Base-by-base conservation (phyloP, 2,888 invertebrate species). In the Ecliptopera silaceata region DNA sequence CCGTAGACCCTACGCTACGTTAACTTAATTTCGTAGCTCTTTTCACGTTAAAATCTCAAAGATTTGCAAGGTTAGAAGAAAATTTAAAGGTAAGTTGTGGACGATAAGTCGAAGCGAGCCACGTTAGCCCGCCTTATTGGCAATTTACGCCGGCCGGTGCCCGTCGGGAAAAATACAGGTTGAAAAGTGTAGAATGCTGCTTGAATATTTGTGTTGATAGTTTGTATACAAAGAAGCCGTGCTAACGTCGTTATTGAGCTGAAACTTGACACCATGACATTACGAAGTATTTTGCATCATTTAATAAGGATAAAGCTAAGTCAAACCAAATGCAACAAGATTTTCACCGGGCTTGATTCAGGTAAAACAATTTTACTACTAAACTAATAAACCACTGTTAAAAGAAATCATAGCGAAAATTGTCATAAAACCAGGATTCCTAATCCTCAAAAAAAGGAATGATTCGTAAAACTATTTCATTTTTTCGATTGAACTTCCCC, bases 61-160 rank as follows among this genome's bases (percentile, higher is more conserved):
- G 34, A 38, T 52, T 54, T 29, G 45, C 41, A 60, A 41, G 56
- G 62, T 43, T 34, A 22, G 15, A 54, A 47, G 31, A 45, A 66
- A 67, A 61, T 67, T 69, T 67, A 60, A 61, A 61, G 61, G 59
- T 64, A 57, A 63, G 56, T 65, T 62, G 61, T 60, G 60, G 68
- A 61, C 63, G 71, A 71, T 66, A 38, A 17, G 41, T 42, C n/a
- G 12, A 26, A 48, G 48, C 29, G 26, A 36, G 31, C 11, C 31
- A 29, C 13, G 52, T 31, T 41, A 72, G 26, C 42, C 50, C n/a
- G 38, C 17, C 74, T 78, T 78, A 75, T 75, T 76, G 76, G 68
- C 72, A 72, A 75, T 64, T 61, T 58, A 56, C 56, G 60, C 55
- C 63, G 59, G 56, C 44, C 44, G 58, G 61, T 39, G 15, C 50